phyloP scores from a whole-genome alignment of 2,888 invertebrate species.

The Ornithoptera alexandrae region DNA sequence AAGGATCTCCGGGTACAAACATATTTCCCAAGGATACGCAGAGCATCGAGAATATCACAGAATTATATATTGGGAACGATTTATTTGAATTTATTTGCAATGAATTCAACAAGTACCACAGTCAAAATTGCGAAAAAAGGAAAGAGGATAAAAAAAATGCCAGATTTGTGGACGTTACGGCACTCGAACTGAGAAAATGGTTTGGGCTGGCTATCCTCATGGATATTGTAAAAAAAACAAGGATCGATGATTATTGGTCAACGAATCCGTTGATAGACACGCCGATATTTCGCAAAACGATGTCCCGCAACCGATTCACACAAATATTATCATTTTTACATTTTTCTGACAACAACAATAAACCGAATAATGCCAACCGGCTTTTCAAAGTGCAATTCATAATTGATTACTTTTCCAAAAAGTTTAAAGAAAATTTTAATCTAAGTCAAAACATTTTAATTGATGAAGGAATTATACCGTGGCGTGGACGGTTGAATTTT shows the following conservation, averaged over 20 bases:
- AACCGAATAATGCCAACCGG: neutral
- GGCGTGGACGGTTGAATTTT: constrained; percentile 4
- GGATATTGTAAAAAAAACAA: constrained; percentile 1
- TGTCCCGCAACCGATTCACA: neutral
- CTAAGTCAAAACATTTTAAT: constrained; percentile 1
- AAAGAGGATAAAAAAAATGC: neutral
- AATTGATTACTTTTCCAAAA: constrained; percentile 1
- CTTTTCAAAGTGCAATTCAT: constrained; percentile 1
- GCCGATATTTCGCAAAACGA: neutral
- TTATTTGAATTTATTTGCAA: constrained; percentile 1
- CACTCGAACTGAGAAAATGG: constrained; percentile 2
- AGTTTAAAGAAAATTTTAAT: neutral
- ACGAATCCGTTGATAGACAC: neutral
- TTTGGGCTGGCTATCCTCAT: neutral
- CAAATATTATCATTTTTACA: constrained; percentile 1
- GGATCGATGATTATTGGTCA: constrained; percentile 4
- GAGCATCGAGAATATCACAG: neutral
- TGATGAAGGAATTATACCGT: neutral
- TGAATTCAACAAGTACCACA: neutral
- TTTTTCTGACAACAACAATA: neutral
- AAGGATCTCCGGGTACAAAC: neutral
- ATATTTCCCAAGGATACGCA: constrained; percentile 3
- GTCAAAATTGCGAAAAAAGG: constrained; percentile 1
- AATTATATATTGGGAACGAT: constrained; percentile 2
- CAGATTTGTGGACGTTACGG: constrained; percentile 1